These are phyloP conservation scores for Capitulum mitella DNA, from an alignment of 2,888 invertebrate genomes.

Conservation along the genomic window DNA sequence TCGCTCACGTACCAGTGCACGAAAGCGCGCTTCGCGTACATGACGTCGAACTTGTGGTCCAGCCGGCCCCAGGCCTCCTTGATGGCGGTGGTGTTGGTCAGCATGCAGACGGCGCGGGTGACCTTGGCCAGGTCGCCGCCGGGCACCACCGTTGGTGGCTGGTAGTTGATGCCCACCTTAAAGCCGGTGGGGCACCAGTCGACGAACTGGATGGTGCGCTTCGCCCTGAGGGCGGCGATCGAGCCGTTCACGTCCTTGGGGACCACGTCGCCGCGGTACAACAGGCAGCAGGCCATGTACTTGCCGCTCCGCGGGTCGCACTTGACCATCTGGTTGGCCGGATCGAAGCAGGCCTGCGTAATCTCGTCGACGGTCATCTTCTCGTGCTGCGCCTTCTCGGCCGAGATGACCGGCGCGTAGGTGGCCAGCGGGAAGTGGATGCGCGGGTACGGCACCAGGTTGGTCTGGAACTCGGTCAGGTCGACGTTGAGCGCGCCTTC, in stretches of 20 bases:
- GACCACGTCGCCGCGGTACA: constrained; percentile 81
- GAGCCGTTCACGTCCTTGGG: constrained; percentile 47
- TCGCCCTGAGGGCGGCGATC: constrained; percentile 40
- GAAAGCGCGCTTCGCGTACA: constrained; percentile 52
- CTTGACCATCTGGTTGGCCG: constrained; percentile 47
- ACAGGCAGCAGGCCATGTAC: constrained; percentile 65
- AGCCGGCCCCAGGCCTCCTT: constrained; percentile 53
- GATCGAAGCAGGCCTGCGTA: constrained; percentile 47
- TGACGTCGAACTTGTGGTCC: constrained; percentile 52
- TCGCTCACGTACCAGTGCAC: constrained; percentile 52
- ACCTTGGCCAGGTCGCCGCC: constrained; percentile 47
- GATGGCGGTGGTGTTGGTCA: constrained; percentile 76
- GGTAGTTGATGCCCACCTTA: constrained; percentile 49
- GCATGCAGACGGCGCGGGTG: constrained; percentile 55
- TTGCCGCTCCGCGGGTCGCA: constrained; percentile 36
- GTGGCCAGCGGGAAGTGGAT: constrained; percentile 46
- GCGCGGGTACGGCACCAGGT: constrained; percentile 45
- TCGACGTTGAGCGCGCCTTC: constrained; percentile 54
- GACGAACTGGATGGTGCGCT: constrained; percentile 35
- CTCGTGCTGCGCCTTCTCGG: constrained; percentile 38
- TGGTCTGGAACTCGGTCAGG: constrained; percentile 49
- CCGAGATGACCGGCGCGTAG: constrained; percentile 37
- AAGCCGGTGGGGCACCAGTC: constrained; percentile 19
- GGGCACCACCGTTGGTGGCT: constrained; percentile 52
- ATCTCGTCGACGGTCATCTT: constrained; percentile 44